phyloP scores from a whole-genome alignment of 1,140 invertebrate genomes.

The Cydia fagiglandana region DNA sequence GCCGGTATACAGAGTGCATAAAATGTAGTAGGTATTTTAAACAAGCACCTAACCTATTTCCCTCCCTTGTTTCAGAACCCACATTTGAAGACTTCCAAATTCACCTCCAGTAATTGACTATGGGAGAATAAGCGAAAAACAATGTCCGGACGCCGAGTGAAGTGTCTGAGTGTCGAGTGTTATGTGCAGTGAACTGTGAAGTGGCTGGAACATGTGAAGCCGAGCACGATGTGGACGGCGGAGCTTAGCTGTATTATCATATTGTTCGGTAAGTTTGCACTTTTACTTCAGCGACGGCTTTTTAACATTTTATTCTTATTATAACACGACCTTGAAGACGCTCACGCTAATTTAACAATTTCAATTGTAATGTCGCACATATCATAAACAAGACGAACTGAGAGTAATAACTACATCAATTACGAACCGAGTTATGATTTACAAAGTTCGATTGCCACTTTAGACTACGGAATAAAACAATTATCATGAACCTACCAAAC shows the following conservation, averaged over 20 bases:
- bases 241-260: constrained; percentile 71
- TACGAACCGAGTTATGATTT: too few species aligned
- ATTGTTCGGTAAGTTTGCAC: constrained; percentile 68
- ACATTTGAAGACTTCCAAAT: background rate
- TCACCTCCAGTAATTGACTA: background rate
- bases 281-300: constrained; percentile 9
- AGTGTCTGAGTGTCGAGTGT: constrained; percentile 41
- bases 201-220: constrained; percentile 60
- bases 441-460: too few species aligned
- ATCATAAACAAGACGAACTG: background rate
- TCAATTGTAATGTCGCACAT: too few species aligned
- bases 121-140: constrained; percentile 11
- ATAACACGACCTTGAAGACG: too few species aligned
- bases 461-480: too few species aligned
- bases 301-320: too few species aligned
- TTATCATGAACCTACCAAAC: too few species aligned
- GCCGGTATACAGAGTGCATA: too few species aligned
- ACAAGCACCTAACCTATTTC: background rate
- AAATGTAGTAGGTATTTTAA: too few species aligned
- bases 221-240: constrained; percentile 65
- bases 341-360: too few species aligned
- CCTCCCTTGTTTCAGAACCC: background rate
- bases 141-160: constrained; percentile 39
- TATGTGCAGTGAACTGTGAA: constrained; percentile 36
- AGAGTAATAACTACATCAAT: background rate